Base-by-base conservation (phyloP, 1,140 invertebrate species). In the Pectinophora gossypiella region DNA sequence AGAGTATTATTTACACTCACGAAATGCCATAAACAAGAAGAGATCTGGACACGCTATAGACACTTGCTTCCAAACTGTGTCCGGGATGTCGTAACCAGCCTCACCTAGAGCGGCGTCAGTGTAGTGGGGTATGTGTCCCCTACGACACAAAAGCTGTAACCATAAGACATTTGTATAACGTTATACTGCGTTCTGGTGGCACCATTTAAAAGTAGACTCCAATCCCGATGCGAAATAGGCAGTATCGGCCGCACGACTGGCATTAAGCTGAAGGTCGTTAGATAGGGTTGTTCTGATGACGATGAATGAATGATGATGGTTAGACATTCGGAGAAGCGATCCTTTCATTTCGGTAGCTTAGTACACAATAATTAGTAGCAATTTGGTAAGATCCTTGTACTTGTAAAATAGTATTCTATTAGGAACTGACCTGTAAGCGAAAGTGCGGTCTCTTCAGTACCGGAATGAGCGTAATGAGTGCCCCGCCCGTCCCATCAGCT, bases 111-210 rank as follows among this genome's bases (percentile, higher is more conserved):
- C 56, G 10, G 72, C 49, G 19, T 81, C 65, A 0, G 52, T 56
- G 0, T 57, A 63, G 0, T 74, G 77, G 0, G 82, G 79, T 0
- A 54, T 76, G 4, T 81, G 74, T 2, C 75, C 68, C 54, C 80
- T 74, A 16, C 76, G 66, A 53, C 82, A 85, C 22, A 85, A 73
- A 18, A 85, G 52, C 79, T 85, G 47, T 16, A 61, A 51, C 2
- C n/a, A n/a, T n/a, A 32, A 12, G 27, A n/a, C 27, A 32, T 7
- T 9, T n/a, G n/a, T 32, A n/a, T 32, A 32, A 32, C 2, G 9
- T n/a, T 32, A 32, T n/a, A 1, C n/a, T 32, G 7, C 7, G 27
- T 32, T 32, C 7, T 32, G n/a, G n/a, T n/a, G n/a, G 4, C 10
- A 10, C 22, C 22, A 23, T 23, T 5, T 23, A 23, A 4, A 10